A percentile compares a stretch with the other conserved stretches of the same genome.
Conservation (phyloP, 2,888 invertebrate genomes). For the Cataglyphis altisquamis region DNA sequence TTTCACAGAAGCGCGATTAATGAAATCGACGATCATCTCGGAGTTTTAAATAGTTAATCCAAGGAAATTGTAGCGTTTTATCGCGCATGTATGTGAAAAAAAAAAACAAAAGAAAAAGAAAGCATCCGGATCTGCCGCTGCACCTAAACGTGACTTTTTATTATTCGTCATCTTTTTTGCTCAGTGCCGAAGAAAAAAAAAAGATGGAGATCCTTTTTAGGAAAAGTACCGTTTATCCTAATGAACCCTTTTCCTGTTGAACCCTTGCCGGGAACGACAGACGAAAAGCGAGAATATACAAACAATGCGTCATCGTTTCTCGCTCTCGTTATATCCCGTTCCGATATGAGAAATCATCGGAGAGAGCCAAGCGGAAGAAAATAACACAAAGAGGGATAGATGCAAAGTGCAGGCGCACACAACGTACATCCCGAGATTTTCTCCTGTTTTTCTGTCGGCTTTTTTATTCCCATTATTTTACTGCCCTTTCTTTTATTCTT, state of each 20-base stretch:
- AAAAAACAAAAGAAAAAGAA: background rate
- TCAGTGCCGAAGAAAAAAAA: background rate
- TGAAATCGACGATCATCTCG: background rate
- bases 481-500: background rate
- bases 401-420: background rate
- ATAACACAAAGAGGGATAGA: background rate
- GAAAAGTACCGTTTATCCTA: slow-evolving; percentile 36
- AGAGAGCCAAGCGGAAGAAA: background rate
- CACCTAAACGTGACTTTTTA: slow-evolving; percentile 1
- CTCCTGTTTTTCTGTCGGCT: background rate
- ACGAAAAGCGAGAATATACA: slow-evolving; percentile 33
- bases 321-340: background rate
- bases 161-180: slow-evolving; percentile 1
- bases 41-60: background rate
- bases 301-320: slow-evolving; percentile 23
- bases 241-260: slow-evolving; percentile 35
- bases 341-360: background rate
- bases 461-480: background rate
- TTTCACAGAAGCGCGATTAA: background rate
- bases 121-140: background rate
- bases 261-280: slow-evolving; percentile 60
- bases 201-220: slow-evolving; percentile 15
- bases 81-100: background rate
- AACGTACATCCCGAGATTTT: background rate
- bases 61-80: background rate